Percentiles rank a stretch among this genome's conserved stretches.
phyloP scores from a whole-genome alignment of 2,797 vertebrate species.

The Dendrocincla tyrannina region DNA sequence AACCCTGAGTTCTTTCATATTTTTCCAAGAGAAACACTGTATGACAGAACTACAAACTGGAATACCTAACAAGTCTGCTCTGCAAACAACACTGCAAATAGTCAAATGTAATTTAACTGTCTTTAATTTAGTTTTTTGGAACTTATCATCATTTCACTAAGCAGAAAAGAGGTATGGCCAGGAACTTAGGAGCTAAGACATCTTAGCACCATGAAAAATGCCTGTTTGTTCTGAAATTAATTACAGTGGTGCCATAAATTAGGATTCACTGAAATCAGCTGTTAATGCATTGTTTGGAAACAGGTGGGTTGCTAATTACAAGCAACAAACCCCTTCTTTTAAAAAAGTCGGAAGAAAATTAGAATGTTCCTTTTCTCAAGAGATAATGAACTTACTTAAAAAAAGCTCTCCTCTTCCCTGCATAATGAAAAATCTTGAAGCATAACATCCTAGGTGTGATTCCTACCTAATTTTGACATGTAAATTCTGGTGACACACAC shows the following conservation, averaged over 20 bases:
- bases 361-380: not conserved
- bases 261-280: not conserved
- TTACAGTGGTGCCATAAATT: not conserved
- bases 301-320: not conserved
- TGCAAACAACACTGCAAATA: not conserved
- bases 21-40: not conserved
- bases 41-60: not conserved
- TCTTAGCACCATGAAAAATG: not conserved
- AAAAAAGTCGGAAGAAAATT: not conserved
- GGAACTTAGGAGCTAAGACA: not conserved
- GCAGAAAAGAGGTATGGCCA: not conserved
- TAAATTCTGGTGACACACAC: fast-evolving
- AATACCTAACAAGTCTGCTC: not conserved
- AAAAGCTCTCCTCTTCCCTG: not conserved
- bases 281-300: not conserved
- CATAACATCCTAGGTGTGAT: not conserved
- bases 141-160: not conserved
- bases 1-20: not conserved
- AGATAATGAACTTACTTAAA: not conserved
- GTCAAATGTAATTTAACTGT: not conserved
- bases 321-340: not conserved
- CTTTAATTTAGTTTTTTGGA: not conserved
- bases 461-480: not conserved
- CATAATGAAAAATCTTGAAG: not conserved
- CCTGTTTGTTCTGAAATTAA: not conserved